phyloP scores from a whole-genome alignment of 2,888 invertebrate species.

The Arge pagana region DNA sequence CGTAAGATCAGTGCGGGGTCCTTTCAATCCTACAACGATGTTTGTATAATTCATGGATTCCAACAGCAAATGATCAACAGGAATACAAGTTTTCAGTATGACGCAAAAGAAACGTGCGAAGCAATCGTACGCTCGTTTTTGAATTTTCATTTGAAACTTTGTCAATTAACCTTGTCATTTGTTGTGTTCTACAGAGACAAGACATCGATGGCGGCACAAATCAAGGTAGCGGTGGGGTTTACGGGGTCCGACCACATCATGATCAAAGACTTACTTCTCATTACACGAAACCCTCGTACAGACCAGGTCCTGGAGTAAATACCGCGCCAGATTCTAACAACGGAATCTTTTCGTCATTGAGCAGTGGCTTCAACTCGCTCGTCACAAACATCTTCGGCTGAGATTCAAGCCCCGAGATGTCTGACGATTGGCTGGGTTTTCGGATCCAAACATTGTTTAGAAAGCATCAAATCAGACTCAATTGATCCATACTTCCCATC shows the following conservation, averaged over 20 bases:
- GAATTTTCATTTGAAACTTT: slow-evolving; percentile 1
- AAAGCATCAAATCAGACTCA: background rate
- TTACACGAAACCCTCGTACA: slow-evolving; percentile 34
- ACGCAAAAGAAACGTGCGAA: too few species aligned
- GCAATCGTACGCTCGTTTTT: background rate
- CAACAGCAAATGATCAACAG: too few species aligned
- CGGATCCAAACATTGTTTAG: too few species aligned
- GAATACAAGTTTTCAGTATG: too few species aligned
- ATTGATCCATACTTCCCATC: background rate
- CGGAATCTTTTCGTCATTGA: slow-evolving; percentile 76
- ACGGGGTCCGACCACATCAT: slow-evolving; percentile 43
- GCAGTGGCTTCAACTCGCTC: slow-evolving; percentile 77
- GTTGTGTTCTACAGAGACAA: slow-evolving; percentile 30
- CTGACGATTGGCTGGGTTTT: too few species aligned
- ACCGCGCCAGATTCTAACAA: slow-evolving; percentile 48
- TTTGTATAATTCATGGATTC: too few species aligned
- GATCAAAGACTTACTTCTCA: slow-evolving; percentile 42
- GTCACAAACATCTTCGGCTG: slow-evolving; percentile 80
- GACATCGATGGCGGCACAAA: slow-evolving; percentile 37
- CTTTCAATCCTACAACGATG: too few species aligned
- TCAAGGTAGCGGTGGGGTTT: slow-evolving; percentile 34
- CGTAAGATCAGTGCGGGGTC: too few species aligned
- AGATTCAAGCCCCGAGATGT: slow-evolving; percentile 39
- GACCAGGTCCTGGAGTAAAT: slow-evolving; percentile 47
- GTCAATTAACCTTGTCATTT: background rate